These are phyloP conservation scores for Chromis chromis DNA, from an alignment of 2,797 vertebrate species.

Conservation along the genomic window DNA sequence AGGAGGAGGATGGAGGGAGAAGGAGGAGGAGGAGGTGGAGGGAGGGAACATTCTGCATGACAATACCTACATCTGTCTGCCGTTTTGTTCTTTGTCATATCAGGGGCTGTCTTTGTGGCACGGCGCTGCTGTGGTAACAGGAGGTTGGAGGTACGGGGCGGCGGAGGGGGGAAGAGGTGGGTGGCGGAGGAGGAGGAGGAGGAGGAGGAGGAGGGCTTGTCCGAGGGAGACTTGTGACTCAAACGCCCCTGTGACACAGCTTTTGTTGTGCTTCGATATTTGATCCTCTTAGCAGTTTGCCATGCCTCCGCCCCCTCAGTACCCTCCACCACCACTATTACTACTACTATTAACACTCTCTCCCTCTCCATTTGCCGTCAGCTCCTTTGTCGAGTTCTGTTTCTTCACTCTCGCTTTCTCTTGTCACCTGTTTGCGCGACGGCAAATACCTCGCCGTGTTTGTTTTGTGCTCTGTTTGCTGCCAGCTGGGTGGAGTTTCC, in stretches of 20 bases:
- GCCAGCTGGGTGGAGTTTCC: conserved; percentile 18
- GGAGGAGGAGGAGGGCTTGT: conserved; percentile 69
- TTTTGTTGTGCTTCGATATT: conserved; percentile 98
- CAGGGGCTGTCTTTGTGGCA: conserved; percentile 88
- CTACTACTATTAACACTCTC: neutral
- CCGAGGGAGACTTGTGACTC: conserved; percentile 93
- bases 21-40: neutral
- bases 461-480: conserved; percentile 23
- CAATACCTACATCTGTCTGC: conserved; percentile 98
- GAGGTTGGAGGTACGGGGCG: conserved; percentile 91
- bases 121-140: conserved; percentile 94
- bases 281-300: conserved; percentile 96
- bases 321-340: conserved; percentile 58
- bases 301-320: conserved; percentile 82
- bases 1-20: neutral
- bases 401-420: conserved; percentile 6
- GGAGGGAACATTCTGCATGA: conserved; percentile 89
- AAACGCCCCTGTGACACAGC: conserved; percentile 95
- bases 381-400: conserved; percentile 28
- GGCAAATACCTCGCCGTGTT: conserved; percentile 29
- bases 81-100: conserved; percentile 93
- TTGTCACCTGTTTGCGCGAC: conserved; percentile 42
- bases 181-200: conserved; percentile 43
- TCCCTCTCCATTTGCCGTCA: too few relatives aligned
- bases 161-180: conserved; percentile 84